phyloP scores from a whole-genome alignment of 2,888 invertebrate species.

The Drosophila pseudotalamancana region DNA sequence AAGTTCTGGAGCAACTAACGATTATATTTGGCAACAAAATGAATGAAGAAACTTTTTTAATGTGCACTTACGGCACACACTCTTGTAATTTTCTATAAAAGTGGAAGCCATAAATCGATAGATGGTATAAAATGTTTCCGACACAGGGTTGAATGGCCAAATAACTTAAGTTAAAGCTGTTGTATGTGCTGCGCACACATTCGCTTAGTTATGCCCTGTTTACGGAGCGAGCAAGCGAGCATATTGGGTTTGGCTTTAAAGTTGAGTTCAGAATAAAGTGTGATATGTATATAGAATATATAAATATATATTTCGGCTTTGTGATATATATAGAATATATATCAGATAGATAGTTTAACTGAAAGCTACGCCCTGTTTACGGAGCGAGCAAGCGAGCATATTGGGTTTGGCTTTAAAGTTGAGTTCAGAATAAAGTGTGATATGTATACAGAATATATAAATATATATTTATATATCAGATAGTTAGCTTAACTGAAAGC shows the following conservation, averaged over 20 bases:
- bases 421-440: no score
- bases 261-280: no score
- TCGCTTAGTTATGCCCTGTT: conserved; percentile 1
- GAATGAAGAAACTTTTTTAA: conserved; percentile 6
- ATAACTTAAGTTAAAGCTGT: conserved; percentile 20
- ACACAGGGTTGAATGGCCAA: background rate
- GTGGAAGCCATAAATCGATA: conserved; percentile 41
- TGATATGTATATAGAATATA: background rate
- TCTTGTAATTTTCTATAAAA: background rate
- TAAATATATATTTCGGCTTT: background rate
- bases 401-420: no score
- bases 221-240: background rate
- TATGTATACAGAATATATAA: background rate
- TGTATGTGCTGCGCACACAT: conserved; percentile 18
- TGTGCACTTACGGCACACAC: no score
- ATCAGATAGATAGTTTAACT: no score
- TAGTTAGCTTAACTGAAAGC: no score
- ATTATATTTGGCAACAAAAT: conserved; percentile 4
- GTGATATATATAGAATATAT: no score
- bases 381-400: background rate
- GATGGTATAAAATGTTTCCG: conserved; percentile 3
- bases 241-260: background rate
- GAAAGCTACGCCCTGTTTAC: background rate
- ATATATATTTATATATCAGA: no score
- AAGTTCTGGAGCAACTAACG: background rate